Conservation (phyloP, 2,888 invertebrate species). For the Polyommatus icarus region DNA sequence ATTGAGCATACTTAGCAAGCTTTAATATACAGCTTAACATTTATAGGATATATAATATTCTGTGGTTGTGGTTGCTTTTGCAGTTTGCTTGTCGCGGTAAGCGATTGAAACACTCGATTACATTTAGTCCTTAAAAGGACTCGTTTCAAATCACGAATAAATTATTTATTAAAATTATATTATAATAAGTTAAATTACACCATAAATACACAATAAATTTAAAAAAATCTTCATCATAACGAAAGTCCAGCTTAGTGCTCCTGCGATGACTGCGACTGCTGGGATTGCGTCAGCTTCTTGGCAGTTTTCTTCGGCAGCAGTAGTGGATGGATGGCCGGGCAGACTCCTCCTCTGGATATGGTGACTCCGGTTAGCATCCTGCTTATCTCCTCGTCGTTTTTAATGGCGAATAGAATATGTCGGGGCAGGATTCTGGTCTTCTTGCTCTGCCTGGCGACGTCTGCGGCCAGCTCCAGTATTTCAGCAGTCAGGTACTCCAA, state of each 20-base stretch:
- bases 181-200: constrained; percentile 37
- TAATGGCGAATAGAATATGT: constrained; percentile 58
- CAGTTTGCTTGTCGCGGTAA: too few relatives aligned
- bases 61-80: too few relatives aligned
- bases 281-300: constrained; percentile 43
- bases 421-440: constrained; percentile 75
- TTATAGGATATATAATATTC: too few relatives aligned
- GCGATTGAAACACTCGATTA: constrained; percentile 31
- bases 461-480: constrained; percentile 82
- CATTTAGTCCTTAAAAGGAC: constrained; percentile 54
- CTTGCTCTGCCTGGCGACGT: constrained; percentile 83
- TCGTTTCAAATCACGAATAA: constrained; percentile 41
- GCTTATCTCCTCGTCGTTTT: constrained; percentile 61
- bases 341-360: constrained; percentile 58
- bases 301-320: constrained; percentile 61
- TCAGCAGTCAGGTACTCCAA: constrained; percentile 85
- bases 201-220: constrained; percentile 32
- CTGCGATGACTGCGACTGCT: constrained; percentile 31
- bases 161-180: constrained; percentile 29
- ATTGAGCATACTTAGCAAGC: too few relatives aligned
- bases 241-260: constrained; percentile 4
- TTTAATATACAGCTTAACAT: too few relatives aligned
- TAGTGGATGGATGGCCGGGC: constrained; percentile 54
- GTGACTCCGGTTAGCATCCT: constrained; percentile 55
- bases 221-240: constrained; percentile 2